These are phyloP conservation scores for Drosophila subpulchrella DNA, from an alignment of 1,140 invertebrate species.

Conservation along the genomic window DNA sequence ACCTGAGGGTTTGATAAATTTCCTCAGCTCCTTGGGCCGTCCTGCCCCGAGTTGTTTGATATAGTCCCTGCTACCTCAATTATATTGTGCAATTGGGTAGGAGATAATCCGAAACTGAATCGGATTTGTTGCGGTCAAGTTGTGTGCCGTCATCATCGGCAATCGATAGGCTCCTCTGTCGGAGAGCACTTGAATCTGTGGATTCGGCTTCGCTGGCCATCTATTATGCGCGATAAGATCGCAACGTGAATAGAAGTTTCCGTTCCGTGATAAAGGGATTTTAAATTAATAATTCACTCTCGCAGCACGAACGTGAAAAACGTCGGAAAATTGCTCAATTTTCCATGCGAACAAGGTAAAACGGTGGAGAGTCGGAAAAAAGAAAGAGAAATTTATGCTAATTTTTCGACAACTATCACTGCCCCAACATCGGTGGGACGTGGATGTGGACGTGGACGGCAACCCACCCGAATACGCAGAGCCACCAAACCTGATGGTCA, in stretches of 20 bases:
- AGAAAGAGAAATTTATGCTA: constrained; percentile 79
- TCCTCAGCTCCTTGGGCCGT: constrained; percentile 11
- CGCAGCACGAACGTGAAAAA: constrained; percentile 50
- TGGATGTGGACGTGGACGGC: not conserved
- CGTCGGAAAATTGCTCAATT: constrained; percentile 81
- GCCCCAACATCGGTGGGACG: constrained; percentile 46
- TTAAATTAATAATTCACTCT: constrained; percentile 66
- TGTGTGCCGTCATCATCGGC: constrained; percentile 36
- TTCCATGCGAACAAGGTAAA: constrained; percentile 65
- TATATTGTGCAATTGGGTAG: constrained; percentile 31
- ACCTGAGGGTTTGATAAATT: constrained; percentile 39
- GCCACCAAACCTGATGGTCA: constrained; percentile 27
- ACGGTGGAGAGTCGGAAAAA: constrained; percentile 17
- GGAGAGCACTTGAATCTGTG: not conserved
- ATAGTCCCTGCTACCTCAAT: constrained; percentile 35
- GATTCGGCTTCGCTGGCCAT: constrained; percentile 37
- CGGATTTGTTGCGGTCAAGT: constrained; percentile 39
- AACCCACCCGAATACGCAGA: constrained; percentile 28
- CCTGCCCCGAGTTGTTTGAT: constrained; percentile 11
- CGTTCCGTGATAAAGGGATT: constrained; percentile 63
- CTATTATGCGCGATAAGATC: constrained; percentile 62
- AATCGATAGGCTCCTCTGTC: constrained; percentile 17
- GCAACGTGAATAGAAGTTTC: constrained; percentile 44
- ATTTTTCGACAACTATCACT: constrained; percentile 76
- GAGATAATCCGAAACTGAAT: constrained; percentile 42